Evolutionary conservation across 1,140 invertebrate species (phyloP).

Genomic region (Pseudomyrmex pallidus): DNA sequence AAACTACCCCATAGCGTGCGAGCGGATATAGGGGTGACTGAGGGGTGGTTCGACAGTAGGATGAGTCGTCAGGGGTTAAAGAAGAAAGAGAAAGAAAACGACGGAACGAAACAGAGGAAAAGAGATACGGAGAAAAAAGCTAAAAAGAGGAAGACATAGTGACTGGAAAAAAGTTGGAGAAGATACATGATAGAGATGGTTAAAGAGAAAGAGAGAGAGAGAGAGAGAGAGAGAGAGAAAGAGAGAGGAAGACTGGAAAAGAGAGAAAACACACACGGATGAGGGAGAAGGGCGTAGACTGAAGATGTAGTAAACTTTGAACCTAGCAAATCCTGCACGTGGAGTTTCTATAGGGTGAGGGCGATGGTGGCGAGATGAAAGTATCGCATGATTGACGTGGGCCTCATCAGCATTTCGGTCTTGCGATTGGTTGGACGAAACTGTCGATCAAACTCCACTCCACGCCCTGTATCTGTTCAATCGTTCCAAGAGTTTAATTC

Average conservation of each 20-base stretch:
- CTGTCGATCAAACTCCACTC: constrained; percentile 84
- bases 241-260: constrained; percentile 59
- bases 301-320: constrained; percentile 61
- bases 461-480: constrained; percentile 76
- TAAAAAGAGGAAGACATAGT: constrained; percentile 62
- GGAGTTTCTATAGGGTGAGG: constrained; percentile 76
- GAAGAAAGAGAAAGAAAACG: constrained; percentile 47
- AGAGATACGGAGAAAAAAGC: constrained; percentile 29
- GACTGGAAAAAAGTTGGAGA: constrained; percentile 15
- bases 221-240: constrained; percentile 62
- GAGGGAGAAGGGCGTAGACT: constrained; percentile 53
- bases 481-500: constrained; percentile 61
- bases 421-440: constrained; percentile 84
- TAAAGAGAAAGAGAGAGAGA: constrained; percentile 59
- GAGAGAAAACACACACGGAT: constrained; percentile 24
- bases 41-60: constrained; percentile 66
- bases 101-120: constrained; percentile 44
- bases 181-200: constrained; percentile 35
- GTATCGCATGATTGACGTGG: constrained; percentile 84
- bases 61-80: constrained; percentile 72
- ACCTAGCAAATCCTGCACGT: constrained; percentile 76
- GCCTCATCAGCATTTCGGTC: constrained; percentile 85
- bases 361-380: constrained; percentile 73
- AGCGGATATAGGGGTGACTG: constrained; percentile 79
- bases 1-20: constrained; percentile 81